Conservation (phyloP, 2,888 invertebrate genomes). For the Deroplatys truncata region DNA sequence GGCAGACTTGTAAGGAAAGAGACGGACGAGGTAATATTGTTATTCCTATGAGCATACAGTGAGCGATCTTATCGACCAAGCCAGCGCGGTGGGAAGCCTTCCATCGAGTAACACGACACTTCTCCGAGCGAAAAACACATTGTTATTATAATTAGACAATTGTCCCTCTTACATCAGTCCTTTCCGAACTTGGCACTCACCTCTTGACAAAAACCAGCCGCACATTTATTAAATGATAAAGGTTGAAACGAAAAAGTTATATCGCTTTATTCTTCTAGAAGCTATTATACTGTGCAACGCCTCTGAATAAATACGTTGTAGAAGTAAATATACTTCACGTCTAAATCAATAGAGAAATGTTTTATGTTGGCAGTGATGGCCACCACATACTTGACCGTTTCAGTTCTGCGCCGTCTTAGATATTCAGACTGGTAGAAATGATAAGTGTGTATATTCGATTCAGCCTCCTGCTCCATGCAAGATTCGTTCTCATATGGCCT, state of each 20-base stretch:
- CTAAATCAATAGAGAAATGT: too few relatives aligned
- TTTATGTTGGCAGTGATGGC: too few relatives aligned
- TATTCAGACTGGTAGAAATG: too few relatives aligned
- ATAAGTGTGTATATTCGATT: too few relatives aligned
- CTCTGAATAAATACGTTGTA: background rate
- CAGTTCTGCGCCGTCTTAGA: too few relatives aligned
- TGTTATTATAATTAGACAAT: background rate
- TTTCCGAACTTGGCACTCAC: background rate
- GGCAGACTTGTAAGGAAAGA: background rate
- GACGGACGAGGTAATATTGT: background rate
- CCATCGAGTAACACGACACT: background rate
- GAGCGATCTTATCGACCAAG: background rate
- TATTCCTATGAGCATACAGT: background rate
- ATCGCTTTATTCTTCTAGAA: background rate
- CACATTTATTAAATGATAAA: background rate
- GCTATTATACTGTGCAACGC: background rate
- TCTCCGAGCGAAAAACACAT: background rate
- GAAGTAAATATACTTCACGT: too few relatives aligned
- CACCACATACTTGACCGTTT: too few relatives aligned
- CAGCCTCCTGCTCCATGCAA: too few relatives aligned
- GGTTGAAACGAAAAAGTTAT: background rate
- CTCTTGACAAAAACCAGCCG: background rate
- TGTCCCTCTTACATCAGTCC: background rate
- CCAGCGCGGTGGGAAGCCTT: background rate
- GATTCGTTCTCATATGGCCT: too few relatives aligned